Evolutionary conservation across 2,113 vertebrate species (phyloP).

Genomic region (Macrotus californicus): DNA sequence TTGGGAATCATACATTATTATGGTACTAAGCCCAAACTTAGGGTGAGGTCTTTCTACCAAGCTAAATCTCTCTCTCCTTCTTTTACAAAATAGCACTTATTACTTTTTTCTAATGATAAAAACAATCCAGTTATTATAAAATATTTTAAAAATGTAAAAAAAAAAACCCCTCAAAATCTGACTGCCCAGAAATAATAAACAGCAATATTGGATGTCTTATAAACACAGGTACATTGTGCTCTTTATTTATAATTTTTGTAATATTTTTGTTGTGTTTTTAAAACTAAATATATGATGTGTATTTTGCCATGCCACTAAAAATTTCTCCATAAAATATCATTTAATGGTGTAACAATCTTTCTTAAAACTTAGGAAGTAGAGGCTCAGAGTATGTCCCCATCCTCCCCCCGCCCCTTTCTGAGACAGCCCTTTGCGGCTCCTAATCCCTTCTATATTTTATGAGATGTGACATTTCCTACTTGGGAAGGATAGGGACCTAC

Average conservation of each 20-base stretch:
- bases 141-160: neutral
- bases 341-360: neutral
- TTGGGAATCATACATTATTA: neutral
- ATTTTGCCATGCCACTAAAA: neutral
- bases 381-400: neutral
- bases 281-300: neutral
- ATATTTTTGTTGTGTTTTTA: neutral
- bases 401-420: neutral
- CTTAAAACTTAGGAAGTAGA: neutral
- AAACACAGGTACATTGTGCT: neutral
- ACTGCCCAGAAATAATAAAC: neutral
- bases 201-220: neutral
- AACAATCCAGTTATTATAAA: neutral
- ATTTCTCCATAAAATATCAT: neutral
- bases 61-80: neutral
- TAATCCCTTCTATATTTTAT: neutral
- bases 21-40: neutral
- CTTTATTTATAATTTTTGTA: neutral
- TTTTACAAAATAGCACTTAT: neutral
- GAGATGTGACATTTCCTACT: neutral
- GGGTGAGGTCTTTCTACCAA: neutral
- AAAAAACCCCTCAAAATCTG: neutral
- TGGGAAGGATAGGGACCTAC: neutral
- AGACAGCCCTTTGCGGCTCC: accelerated
- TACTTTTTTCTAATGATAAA: neutral